phyloP scores from a whole-genome alignment of 1,140 invertebrate species.

The Sinella curviseta region DNA sequence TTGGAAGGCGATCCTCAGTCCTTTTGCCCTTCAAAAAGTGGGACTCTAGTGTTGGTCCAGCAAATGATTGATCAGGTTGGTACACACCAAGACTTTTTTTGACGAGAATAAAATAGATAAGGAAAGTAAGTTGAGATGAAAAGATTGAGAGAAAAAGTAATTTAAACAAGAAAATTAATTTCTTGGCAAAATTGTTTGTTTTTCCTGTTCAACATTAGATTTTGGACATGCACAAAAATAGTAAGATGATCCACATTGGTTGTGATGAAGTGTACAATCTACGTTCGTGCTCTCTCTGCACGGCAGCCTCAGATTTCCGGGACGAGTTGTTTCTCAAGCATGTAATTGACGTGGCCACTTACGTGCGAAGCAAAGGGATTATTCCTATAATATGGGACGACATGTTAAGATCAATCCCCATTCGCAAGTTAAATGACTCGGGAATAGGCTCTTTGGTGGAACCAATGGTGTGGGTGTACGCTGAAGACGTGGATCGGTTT shows the following conservation, averaged over 20 bases:
- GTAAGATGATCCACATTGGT: slow-evolving; percentile 62
- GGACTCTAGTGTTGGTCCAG: slow-evolving; percentile 69
- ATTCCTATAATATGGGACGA: slow-evolving; percentile 89
- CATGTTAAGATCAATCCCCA: slow-evolving; percentile 74
- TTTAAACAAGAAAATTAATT: slow-evolving; percentile 51
- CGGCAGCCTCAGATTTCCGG: slow-evolving; percentile 57
- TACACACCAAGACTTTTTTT: no score
- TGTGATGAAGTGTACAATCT: slow-evolving; percentile 71
- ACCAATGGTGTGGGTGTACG: slow-evolving; percentile 84
- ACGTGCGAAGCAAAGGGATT: slow-evolving; percentile 55
- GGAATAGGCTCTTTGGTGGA: slow-evolving; percentile 75
- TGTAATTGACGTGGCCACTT: slow-evolving; percentile 58
- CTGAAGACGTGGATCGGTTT: slow-evolving; percentile 64
- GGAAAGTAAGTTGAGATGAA: no score
- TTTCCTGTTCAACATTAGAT: no score
- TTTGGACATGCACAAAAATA: slow-evolving; percentile 59
- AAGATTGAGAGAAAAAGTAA: background rate
- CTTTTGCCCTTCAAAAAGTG: slow-evolving; percentile 75
- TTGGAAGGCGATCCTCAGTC: slow-evolving; percentile 74
- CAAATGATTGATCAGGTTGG: slow-evolving; percentile 79
- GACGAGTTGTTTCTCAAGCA: slow-evolving; percentile 70
- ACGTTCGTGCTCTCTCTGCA: slow-evolving; percentile 74
- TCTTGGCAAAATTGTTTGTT: slow-evolving; percentile 48
- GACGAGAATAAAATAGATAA: slow-evolving; percentile 52
- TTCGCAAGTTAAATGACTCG: slow-evolving; percentile 59